Base-by-base conservation (phyloP, 2,888 invertebrate species). In the Leucophenga maculata region DNA sequence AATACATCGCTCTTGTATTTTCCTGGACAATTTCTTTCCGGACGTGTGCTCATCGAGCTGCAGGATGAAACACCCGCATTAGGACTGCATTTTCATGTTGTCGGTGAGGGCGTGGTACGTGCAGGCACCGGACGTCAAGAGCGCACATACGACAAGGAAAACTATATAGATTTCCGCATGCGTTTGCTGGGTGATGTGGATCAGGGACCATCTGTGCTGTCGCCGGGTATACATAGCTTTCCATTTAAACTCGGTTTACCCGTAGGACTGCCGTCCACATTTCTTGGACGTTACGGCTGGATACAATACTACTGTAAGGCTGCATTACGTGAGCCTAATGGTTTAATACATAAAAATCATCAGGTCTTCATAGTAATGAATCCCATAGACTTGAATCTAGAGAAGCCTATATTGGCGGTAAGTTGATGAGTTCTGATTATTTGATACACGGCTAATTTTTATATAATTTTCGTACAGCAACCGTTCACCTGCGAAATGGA, bases 321-420 rank as follows among this genome's bases (percentile, higher is more conserved):
- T 20, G 96, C 96, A 0, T 89, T 97, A 18, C 90, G 96, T 62
- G 97, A 97, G 83, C 95, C 96, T 8, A 88, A 87, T 52, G 97
- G 97, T 0, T 90, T 97, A 48, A 95, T 96, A 6, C 97, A 97
- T 86, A 97, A 97, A 88, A 97, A 97, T 87, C 97, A 97, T 88
- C 97, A 97, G 89, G 97, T 97, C n/a, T 97, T 97, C 88, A 96
- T 97, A 82, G 96, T 97, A 3, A 97, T 97, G 97, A 97, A 96
- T 88, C 97, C 97, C 4, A 96, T 97, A 77, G 97, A 97, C 88
- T 90, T 97, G 80, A 97, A 97, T 89, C 89, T 95, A 87, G 97
- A 97, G 86, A 95, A 96, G 52, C 93, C 95, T 8, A 93, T 95
- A 77, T 89, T 97, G 75, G 92, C 96, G 86, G 97, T 97, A 90